These are phyloP conservation scores for Macroramphosus scolopax DNA, from an alignment of 2,797 vertebrate genomes.

Conservation along the genomic window DNA sequence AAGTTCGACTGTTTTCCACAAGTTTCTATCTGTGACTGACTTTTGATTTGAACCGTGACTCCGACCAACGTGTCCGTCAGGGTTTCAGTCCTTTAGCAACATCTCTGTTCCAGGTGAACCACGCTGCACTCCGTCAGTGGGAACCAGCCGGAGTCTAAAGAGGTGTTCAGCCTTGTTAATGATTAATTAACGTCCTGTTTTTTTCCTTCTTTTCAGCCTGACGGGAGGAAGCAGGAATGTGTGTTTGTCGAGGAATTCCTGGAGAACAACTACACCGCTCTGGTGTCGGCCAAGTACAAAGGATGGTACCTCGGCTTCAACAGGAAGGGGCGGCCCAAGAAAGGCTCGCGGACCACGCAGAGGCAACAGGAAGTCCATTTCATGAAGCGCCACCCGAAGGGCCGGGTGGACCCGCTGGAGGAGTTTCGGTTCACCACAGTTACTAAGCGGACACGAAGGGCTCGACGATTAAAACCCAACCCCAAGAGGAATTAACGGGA, in stretches of 20 bases:
- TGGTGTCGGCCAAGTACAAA: conserved; percentile 83
- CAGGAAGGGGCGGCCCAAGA: conserved; percentile 81
- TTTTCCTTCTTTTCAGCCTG: conserved; percentile 60
- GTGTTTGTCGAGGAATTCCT: conserved; percentile 85
- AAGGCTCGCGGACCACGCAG: conserved; percentile 81
- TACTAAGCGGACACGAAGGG: conserved; percentile 83
- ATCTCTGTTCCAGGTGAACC: too few relatives aligned
- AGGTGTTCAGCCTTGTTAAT: conserved; percentile 4
- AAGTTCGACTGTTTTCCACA: too few relatives aligned
- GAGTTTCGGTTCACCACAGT: conserved; percentile 83
- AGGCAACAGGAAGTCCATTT: conserved; percentile 85
- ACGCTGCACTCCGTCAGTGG: too few relatives aligned
- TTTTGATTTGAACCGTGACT: too few relatives aligned
- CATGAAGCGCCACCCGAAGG: conserved; percentile 83
- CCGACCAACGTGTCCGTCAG: too few relatives aligned
- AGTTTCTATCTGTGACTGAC: too few relatives aligned
- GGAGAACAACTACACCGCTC: conserved; percentile 86
- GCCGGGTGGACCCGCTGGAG: conserved; percentile 73
- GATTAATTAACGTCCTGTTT: conserved; percentile 4
- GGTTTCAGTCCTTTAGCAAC: too few relatives aligned
- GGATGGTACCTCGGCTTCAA: conserved; percentile 87
- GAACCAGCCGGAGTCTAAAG: too few relatives aligned
- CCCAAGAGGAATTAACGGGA: conserved; percentile 73
- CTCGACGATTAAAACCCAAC: conserved; percentile 78
- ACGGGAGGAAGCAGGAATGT: conserved; percentile 81